Percentiles rank a stretch among this genome's conserved stretches.
Evolutionary conservation across 1,140 invertebrate species (phyloP).

Genomic region (Bombus turneri): DNA sequence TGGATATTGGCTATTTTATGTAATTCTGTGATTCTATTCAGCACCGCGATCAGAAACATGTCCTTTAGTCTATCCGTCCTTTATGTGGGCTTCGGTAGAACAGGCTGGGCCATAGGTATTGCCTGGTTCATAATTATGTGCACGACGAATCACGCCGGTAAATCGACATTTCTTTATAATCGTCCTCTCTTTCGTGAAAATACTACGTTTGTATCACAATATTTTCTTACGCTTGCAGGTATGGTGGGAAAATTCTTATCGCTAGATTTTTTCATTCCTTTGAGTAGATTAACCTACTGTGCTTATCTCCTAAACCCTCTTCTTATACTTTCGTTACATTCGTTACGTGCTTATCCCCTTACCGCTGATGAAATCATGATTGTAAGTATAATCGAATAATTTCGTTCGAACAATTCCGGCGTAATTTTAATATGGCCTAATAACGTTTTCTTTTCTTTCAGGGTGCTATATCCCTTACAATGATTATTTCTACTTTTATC

Average conservation of each 20-base stretch:
- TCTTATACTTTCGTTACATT: conserved; percentile 72
- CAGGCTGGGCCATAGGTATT: conserved; percentile 81
- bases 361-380: conserved; percentile 72
- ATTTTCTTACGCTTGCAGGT: conserved; percentile 68
- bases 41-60: conserved; percentile 74
- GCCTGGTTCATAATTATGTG: conserved; percentile 83
- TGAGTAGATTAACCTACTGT: conserved; percentile 82
- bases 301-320: conserved; percentile 83
- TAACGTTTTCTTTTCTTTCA: conserved; percentile 57
- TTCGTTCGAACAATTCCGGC: neutral
- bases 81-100: conserved; percentile 79
- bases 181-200: neutral
- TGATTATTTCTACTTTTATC: conserved; percentile 6
- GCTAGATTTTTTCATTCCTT: conserved; percentile 79
- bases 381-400: conserved; percentile 67
- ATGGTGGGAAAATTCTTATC: conserved; percentile 79
- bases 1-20: conserved; percentile 78
- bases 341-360: conserved; percentile 57
- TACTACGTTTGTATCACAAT: neutral
- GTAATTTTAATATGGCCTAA: neutral
- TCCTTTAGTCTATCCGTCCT: conserved; percentile 74
- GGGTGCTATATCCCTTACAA: conserved; percentile 64
- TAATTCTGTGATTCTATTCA: conserved; percentile 80
- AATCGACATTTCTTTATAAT: neutral
- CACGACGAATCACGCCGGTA: conserved; percentile 79